These are phyloP conservation scores for Papilio protenor DNA, from an alignment of 2,888 invertebrate genomes.

Conservation along the genomic window DNA sequence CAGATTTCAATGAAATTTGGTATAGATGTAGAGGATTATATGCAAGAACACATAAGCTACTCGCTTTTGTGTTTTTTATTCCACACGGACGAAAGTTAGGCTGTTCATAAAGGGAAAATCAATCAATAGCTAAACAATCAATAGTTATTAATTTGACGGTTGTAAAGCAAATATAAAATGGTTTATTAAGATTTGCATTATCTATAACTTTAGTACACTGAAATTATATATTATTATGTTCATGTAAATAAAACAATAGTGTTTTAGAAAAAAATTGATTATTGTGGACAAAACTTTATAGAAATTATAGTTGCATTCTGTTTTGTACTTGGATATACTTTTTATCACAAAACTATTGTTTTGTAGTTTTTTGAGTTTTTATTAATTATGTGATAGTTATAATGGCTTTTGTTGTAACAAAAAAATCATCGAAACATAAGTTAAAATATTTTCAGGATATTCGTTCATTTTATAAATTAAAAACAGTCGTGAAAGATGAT, in stretches of 20 bases:
- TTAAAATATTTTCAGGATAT: constrained; percentile 83
- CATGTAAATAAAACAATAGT: neutral
- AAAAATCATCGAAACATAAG: neutral
- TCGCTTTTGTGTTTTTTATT: no score
- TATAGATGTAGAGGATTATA: no score
- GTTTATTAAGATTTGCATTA: no score
- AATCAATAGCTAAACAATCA: no score
- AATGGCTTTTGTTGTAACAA: neutral
- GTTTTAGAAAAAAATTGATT: neutral
- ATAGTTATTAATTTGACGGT: no score
- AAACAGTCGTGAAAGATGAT: constrained; percentile 62
- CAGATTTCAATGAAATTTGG: no score
- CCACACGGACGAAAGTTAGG: no score
- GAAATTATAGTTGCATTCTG: neutral
- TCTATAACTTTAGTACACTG: no score
- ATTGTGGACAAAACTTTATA: constrained; percentile 1
- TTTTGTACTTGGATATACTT: neutral
- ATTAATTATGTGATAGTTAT: neutral
- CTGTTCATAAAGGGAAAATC: neutral
- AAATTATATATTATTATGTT: neutral
- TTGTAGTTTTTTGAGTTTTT: neutral
- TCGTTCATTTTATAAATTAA: constrained; percentile 83
- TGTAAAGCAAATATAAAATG: no score
- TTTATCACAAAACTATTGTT: neutral
- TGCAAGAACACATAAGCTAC: no score